Conservation (phyloP, 2,113 vertebrate species). For the Datnioides undecimradiatus region DNA sequence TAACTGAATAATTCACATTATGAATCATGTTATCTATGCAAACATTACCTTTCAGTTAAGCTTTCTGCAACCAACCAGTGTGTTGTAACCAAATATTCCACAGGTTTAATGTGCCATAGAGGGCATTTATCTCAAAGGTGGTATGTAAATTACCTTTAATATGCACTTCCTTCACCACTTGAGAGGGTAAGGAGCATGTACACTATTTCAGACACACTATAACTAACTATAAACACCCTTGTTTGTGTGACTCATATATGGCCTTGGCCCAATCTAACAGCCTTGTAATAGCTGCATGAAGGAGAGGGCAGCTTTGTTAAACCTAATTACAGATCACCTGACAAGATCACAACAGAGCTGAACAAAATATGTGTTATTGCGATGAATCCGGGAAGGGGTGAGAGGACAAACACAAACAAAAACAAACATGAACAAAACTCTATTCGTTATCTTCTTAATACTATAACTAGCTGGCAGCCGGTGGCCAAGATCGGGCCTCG, state of each 20-base stretch:
- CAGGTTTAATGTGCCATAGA: background rate
- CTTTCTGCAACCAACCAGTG: background rate
- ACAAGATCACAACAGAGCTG: conserved; percentile 35
- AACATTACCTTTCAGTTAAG: background rate
- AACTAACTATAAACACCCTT: background rate
- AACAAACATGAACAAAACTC: too few relatives aligned
- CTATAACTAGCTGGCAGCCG: background rate
- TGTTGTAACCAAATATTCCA: background rate
- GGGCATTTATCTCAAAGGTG: background rate
- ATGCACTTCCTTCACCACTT: background rate
- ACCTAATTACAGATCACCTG: conserved; percentile 47
- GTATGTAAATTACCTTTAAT: background rate
- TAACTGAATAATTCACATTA: background rate
- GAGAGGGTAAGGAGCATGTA: background rate
- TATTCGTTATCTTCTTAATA: too few relatives aligned
- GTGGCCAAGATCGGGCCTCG: background rate
- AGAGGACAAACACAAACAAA: background rate
- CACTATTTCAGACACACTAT: background rate
- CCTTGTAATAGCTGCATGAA: background rate
- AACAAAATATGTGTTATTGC: background rate
- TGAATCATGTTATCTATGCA: conserved; percentile 20
- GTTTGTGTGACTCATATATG: background rate
- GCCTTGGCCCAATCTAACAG: background rate
- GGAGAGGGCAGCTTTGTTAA: conserved; percentile 17
- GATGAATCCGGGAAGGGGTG: background rate